A percentile compares a stretch with the other conserved stretches of the same genome.
These are phyloP conservation scores for Apus apus DNA, from an alignment of 2,113 vertebrate species.

Conservation along the genomic window DNA sequence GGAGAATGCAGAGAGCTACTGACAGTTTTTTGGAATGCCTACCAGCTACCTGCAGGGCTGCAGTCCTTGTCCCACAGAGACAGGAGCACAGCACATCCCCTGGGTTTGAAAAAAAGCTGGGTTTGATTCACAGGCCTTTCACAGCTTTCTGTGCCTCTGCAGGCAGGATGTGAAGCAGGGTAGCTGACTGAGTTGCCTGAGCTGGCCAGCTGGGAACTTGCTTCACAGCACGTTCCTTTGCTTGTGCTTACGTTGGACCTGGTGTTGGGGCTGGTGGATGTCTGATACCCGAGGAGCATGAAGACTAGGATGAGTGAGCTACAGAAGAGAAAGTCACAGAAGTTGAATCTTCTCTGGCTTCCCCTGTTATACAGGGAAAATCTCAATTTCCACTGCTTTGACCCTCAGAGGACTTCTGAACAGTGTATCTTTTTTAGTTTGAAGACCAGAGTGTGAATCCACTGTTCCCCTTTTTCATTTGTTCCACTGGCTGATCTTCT, in stretches of 20 bases:
- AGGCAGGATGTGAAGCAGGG: too few relatives aligned
- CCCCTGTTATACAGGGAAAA: too few relatives aligned
- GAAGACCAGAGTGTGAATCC: background rate
- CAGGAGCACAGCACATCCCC: background rate
- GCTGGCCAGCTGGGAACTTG: too few relatives aligned
- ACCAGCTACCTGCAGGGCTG: background rate
- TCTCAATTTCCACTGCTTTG: background rate
- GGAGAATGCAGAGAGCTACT: background rate
- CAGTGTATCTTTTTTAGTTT: background rate
- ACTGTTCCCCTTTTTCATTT: background rate
- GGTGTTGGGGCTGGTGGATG: background rate
- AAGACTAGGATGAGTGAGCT: background rate
- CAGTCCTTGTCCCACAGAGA: background rate
- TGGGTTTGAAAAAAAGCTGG: background rate
- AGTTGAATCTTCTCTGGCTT: background rate
- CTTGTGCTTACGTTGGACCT: background rate
- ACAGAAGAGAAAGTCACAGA: background rate
- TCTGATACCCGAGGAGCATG: background rate
- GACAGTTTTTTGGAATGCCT: background rate
- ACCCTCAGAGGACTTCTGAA: background rate
- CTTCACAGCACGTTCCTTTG: background rate
- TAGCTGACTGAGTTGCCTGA: background rate
- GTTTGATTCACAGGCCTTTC: accelerated
- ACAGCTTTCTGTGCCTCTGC: background rate
- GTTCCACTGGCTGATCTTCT: background rate